Percentiles rank a stretch among this genome's conserved stretches.
Conservation (phyloP, 53 echinoderm and acorn worm genomes). For the Astropecten irregularis region DNA sequence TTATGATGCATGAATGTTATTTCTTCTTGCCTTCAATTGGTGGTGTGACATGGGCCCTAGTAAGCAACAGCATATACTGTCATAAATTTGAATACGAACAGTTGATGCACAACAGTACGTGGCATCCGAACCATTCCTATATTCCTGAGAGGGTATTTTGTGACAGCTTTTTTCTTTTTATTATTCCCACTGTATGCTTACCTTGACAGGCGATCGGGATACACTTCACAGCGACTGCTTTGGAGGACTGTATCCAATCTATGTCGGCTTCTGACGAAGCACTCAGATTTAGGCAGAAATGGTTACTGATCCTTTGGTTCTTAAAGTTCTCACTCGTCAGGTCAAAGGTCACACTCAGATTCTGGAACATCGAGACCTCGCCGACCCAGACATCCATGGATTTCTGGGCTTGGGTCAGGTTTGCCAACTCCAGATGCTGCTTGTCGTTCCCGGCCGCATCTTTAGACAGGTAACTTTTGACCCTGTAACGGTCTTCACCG, state of each 20-base stretch:
- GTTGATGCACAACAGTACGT: too few species aligned
- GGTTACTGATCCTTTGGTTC: conserved; percentile 17
- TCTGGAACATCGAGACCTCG: conserved; percentile 8
- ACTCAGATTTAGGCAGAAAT: conserved; percentile 20
- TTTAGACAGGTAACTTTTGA: conserved; percentile 24
- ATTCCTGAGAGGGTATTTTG: too few species aligned
- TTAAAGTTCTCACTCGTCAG: conserved; percentile 40
- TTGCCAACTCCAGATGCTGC: neutral
- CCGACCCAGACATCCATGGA: conserved; percentile 35
- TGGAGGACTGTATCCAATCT: conserved; percentile 46
- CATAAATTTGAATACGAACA: too few species aligned
- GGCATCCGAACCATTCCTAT: too few species aligned
- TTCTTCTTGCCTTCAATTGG: too few species aligned
- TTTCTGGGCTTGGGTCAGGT: conserved; percentile 26
- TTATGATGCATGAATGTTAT: too few species aligned
- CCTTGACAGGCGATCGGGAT: conserved; percentile 43
- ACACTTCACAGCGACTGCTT: conserved; percentile 19
- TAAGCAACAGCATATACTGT: too few species aligned
- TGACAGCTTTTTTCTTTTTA: too few species aligned
- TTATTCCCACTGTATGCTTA: too few species aligned
- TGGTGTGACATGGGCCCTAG: too few species aligned
- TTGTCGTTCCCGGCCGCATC: neutral
- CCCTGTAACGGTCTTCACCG: conserved; percentile 34
- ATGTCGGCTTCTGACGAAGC: conserved; percentile 19
- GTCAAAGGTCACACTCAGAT: conserved; percentile 38